Conservation (phyloP, 2,888 invertebrate genomes). For the Mythimna ferrago region DNA sequence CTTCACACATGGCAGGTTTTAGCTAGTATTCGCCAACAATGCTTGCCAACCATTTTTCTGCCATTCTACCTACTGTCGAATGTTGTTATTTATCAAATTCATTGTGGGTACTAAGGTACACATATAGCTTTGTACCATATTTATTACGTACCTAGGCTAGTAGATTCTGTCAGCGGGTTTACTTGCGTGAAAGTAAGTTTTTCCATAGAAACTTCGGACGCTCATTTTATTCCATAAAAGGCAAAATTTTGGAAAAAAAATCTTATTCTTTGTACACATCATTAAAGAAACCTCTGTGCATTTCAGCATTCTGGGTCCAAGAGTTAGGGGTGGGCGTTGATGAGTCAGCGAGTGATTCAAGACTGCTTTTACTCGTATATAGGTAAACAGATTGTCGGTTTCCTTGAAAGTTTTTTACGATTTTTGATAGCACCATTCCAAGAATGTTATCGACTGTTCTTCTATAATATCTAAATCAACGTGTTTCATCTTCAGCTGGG, state of each 20-base stretch:
- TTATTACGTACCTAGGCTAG: no score
- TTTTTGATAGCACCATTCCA: neutral
- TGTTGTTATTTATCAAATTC: constrained; percentile 26
- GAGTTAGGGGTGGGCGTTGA: no score
- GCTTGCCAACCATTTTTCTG: constrained; percentile 27
- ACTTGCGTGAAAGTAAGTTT: no score
- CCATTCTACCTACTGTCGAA: constrained; percentile 11
- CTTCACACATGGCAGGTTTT: constrained; percentile 17
- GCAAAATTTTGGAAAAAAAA: no score
- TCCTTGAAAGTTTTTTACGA: constrained; percentile 8
- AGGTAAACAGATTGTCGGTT: neutral
- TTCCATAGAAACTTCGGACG: no score
- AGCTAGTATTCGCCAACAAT: constrained; percentile 35
- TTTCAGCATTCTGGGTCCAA: no score
- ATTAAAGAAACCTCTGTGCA: no score
- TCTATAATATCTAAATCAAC: neutral
- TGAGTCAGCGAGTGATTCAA: no score
- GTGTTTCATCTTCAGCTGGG: neutral
- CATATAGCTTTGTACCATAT: neutral
- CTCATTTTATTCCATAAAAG: no score
- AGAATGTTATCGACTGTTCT: neutral
- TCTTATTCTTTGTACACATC: no score
- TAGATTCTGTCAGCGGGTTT: no score
- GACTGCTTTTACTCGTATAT: no score
- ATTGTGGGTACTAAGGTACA: neutral